These are phyloP conservation scores for Drosophila antonietae DNA, from an alignment of 2,888 invertebrate species.

Conservation along the genomic window DNA sequence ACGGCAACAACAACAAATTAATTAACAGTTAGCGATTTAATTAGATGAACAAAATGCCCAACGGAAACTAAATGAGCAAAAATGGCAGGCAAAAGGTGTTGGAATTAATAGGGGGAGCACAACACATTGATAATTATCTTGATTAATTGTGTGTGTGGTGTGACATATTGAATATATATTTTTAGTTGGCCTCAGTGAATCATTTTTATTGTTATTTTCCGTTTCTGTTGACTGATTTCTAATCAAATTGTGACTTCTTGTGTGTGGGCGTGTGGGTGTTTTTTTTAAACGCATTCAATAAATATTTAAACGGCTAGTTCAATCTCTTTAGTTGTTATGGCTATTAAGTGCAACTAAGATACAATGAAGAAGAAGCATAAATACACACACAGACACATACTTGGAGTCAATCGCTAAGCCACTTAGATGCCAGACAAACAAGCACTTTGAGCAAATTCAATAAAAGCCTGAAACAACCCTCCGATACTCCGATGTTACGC, in stretches of 20 bases:
- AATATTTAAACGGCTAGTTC: neutral
- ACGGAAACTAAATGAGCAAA: slow-evolving; percentile 1
- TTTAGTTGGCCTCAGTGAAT: too few relatives aligned
- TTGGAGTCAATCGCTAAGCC: slow-evolving; percentile 28
- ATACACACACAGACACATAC: neutral
- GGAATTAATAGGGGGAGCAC: neutral
- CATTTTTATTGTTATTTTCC: too few relatives aligned
- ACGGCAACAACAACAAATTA: slow-evolving; percentile 41
- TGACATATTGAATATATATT: neutral
- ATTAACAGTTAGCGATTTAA: slow-evolving; percentile 46
- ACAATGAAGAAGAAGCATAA: slow-evolving; percentile 21
- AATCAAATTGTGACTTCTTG: neutral
- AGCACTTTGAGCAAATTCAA: slow-evolving; percentile 59
- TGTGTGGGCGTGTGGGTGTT: too few relatives aligned
- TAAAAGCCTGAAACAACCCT: slow-evolving; percentile 46
- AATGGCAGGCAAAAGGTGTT: neutral
- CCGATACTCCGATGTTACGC: neutral
- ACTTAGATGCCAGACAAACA: slow-evolving; percentile 57
- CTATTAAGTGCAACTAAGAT: slow-evolving; percentile 30
- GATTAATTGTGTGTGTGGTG: neutral
- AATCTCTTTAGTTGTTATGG: slow-evolving; percentile 19
- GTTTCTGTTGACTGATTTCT: neutral
- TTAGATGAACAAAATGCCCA: slow-evolving; percentile 29
- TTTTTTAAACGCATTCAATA: neutral
- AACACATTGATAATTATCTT: neutral